Conservation (phyloP, 2,797 vertebrate species). For the Danio aesculapii region DNA sequence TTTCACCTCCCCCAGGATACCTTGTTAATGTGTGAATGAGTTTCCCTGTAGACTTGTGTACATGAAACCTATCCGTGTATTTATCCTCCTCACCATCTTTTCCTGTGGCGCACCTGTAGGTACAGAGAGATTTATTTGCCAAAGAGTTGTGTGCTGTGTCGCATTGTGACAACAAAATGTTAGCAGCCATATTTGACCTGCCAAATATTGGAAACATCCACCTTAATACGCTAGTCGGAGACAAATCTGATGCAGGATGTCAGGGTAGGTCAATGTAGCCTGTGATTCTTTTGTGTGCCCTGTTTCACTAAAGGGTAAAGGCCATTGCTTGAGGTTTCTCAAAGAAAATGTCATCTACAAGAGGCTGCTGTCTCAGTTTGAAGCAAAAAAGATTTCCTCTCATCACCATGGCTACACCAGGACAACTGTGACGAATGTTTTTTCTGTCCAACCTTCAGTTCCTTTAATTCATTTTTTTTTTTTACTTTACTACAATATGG, state of each 20-base stretch:
- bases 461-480: background rate
- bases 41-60: background rate
- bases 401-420: conserved; percentile 37
- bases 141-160: background rate
- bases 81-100: background rate
- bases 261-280: background rate
- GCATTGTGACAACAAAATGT: background rate
- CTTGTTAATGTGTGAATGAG: conserved; percentile 18
- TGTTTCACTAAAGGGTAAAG: conserved; percentile 15
- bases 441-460: conserved; percentile 11
- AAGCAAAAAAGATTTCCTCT: conserved; percentile 20
- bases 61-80: background rate
- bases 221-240: background rate
- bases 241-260: conserved; percentile 7
- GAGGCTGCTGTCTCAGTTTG: conserved; percentile 3
- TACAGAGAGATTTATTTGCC: background rate
- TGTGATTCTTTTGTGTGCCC: background rate
- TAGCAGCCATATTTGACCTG: background rate
- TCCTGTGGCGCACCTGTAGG: conserved; percentile 16
- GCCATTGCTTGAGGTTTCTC: background rate
- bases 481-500: too few species aligned
- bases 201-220: background rate
- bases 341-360: conserved; percentile 27
- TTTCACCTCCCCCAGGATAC: conserved; percentile 19
- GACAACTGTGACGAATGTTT: background rate